Evolutionary conservation across 2,797 vertebrate species (phyloP).

Genomic region (Echeneis naucrates): DNA sequence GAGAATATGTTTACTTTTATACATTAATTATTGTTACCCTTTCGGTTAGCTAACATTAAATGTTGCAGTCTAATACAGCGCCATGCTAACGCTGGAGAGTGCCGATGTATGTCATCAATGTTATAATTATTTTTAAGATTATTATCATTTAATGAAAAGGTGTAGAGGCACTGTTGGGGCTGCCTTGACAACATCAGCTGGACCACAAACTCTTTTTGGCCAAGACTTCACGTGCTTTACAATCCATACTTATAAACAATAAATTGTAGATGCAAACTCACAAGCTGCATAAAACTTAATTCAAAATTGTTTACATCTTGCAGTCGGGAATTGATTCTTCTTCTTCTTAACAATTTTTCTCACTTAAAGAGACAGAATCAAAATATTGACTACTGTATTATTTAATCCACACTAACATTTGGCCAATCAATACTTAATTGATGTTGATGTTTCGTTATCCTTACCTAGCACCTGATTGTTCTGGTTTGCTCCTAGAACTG

Average conservation of each 20-base stretch:
- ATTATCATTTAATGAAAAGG: too few relatives aligned
- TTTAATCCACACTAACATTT: background rate
- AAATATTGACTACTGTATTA: background rate
- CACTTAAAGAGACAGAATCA: background rate
- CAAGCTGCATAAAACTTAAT: too few relatives aligned
- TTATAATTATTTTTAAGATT: too few relatives aligned
- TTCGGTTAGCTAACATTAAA: background rate
- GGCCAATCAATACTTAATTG: background rate
- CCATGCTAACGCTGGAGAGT: background rate
- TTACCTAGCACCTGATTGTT: constrained; percentile 22
- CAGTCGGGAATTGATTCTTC: background rate
- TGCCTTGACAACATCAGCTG: constrained; percentile 26
- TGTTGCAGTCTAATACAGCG: background rate
- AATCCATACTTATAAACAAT: background rate
- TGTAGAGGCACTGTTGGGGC: constrained; percentile 13
- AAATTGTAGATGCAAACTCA: background rate
- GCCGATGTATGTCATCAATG: too few relatives aligned
- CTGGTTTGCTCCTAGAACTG: constrained; percentile 38
- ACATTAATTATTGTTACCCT: fast-evolving
- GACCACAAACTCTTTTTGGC: too few relatives aligned
- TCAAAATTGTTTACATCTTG: background rate
- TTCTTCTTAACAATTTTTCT: background rate
- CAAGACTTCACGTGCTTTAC: too few relatives aligned
- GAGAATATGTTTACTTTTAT: background rate
- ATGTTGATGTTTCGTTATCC: background rate